Base-by-base conservation (phyloP, 2,797 vertebrate genomes). In the Bryconaethiops microstoma region DNA sequence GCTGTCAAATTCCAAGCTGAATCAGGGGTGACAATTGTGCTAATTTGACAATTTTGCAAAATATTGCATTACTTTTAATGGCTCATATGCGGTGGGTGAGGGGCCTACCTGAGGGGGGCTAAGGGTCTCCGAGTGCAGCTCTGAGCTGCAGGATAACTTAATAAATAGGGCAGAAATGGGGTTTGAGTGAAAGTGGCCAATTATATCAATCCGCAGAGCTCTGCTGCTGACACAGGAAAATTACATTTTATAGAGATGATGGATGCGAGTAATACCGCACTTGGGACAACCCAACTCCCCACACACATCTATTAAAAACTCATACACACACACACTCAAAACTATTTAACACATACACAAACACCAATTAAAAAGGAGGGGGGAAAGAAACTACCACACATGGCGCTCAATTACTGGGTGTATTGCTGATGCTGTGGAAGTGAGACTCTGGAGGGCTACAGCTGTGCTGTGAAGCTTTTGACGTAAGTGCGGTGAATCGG, bases 241-340 rank as follows among this genome's bases (percentile, higher is more conserved):
- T 94, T 93, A 92, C 92, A 93, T 94, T 93, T 93, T 92, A 90
- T 90, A 87, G 75, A 91, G 89, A 94, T 95, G 93, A 94, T 94
- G 93, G 93, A 94, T 95, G 94, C 89, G 87, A 60, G 91, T 88
- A 95, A 94, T 95, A 92, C 75, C 60, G 78, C 57, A 59, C 79
- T 81, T 72, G 81, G 82, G 83, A 83, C 79, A 79, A 63, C 76
- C 54, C 48, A 13, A 83, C 76, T 83, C 77, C 80, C 74, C 35
- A 42, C 70, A 77, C 74, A 63, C 74, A 77, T 81, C 59, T 72
- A 77, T 77, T 81, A 82, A 77, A 69, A 29, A 70, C 13, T 35
- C 64, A 75, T 55, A 74, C 57, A 69, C 76, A 71, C 75, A 74
- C 71, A 64, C 78, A 74, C 69, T 48, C 65, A 76, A 57, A 74